A percentile compares a stretch with the other conserved stretches of the same genome.
Evolutionary conservation across 2,797 vertebrate species (phyloP).

Genomic region (Chiloscyllium punctatum): DNA sequence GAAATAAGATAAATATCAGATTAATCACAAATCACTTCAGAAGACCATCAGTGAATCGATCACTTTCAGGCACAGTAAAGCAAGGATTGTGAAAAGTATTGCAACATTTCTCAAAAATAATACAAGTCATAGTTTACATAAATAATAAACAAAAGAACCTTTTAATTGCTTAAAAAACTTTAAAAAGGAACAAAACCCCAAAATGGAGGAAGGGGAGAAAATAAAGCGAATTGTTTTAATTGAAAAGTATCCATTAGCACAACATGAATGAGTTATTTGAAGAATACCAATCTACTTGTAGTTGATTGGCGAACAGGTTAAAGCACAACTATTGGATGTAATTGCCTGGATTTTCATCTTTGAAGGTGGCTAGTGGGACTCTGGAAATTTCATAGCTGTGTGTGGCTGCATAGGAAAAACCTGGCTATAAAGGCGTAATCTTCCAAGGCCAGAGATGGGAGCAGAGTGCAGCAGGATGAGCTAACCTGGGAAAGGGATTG

Average conservation of each 20-base stretch:
- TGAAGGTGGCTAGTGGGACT: neutral
- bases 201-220: neutral
- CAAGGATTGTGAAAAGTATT: neutral
- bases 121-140: neutral
- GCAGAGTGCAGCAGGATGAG: no score
- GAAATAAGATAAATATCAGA: neutral
- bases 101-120: neutral
- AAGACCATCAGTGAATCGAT: neutral
- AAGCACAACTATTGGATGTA: neutral
- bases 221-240: neutral
- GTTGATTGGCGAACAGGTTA: neutral
- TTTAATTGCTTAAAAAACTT: conserved; percentile 18
- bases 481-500: no score
- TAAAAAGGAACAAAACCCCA: neutral
- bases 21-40: neutral
- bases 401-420: no score
- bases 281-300: neutral
- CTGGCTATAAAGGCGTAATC: no score
- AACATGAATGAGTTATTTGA: neutral
- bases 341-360: neutral
- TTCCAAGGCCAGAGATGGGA: no score
- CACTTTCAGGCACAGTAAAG: neutral
- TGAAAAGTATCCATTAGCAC: neutral
- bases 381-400: no score
- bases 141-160: neutral